Conservation (phyloP, 1,140 invertebrate species). For the Halictus rubicundus region DNA sequence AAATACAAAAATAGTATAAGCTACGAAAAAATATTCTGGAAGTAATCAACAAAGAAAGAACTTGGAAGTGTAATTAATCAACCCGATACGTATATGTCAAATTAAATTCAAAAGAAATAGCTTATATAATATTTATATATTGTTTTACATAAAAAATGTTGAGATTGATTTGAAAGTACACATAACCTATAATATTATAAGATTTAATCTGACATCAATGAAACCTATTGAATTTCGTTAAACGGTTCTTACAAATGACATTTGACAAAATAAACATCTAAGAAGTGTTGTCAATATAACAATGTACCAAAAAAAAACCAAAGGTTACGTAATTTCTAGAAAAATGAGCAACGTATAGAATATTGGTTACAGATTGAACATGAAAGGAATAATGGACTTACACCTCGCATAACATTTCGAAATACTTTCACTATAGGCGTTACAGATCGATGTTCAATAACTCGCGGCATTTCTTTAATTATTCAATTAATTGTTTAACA, state of each 20-base stretch:
- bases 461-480: conserved; percentile 28
- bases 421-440: not conserved
- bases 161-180: not conserved
- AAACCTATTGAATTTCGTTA: not conserved
- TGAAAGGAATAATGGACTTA: conserved; percentile 24
- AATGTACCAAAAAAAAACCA: not conserved
- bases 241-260: not conserved
- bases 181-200: not conserved
- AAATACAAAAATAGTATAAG: too few species aligned
- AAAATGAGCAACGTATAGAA: not conserved
- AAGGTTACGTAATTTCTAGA: conserved; percentile 45
- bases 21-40: too few species aligned
- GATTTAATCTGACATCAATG: not conserved
- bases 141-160: not conserved
- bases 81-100: too few species aligned
- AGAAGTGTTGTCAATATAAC: not conserved
- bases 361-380: not conserved
- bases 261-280: not conserved
- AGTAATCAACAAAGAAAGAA: too few species aligned
- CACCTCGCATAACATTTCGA: conserved; percentile 25
- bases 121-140: not conserved
- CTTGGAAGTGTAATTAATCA: too few species aligned
- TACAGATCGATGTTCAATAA: not conserved
- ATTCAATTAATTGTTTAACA: not conserved
- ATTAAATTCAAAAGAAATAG: too few species aligned